Evolutionary conservation across 2,797 vertebrate genomes (phyloP), one percentile per base, ranked within the genome.

Genomic region (Clarias fuscus): DNA sequence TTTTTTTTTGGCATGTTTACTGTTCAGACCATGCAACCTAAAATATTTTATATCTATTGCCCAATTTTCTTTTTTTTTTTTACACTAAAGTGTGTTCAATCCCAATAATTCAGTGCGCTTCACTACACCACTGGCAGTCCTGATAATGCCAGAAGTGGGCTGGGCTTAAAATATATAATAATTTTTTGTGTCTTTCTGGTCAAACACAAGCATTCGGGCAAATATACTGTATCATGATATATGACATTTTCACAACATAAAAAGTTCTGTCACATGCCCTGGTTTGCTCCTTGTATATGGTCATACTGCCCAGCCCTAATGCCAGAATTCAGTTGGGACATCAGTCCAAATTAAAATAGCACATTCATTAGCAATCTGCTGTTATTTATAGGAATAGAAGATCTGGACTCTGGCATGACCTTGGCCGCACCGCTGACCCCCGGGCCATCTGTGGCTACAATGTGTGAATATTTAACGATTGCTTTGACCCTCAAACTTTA

Each of bases 101-200:
- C 96, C 93, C 93, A 95, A 93, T 7, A 88, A 94, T 94, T 90
- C 80, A 90, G 91, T 89, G 84, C 33, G 88, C 89, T 92, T 89
- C 92, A 84, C 91, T 92, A 88, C 6, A 90, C 91, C 88, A 88
- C 91, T 87, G 90, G 87, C 83, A 78, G 87, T 90, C 85, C 91
- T 91, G 93, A 89, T 90, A 89, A 90, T 86, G 87, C 78, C 18
- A 86, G 85, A 75, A 70, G 78, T 73, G 43, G 43, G 85, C 61
- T 20, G 86, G 37, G 58, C 8, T 48, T 24, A 20, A 43, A 72
- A 90, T 53, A 33, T 33, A 61, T 24, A 8, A 67, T 71, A 79
- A 53, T 53, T 53, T 0, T 53, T 40, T 86, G 37, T 15, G 33
- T 75, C 20, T 43, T 53, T 48, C 53, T 7, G 7, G 30, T 7